A percentile compares a stretch with the other conserved stretches of the same genome.
Conservation (phyloP, 2,888 invertebrate genomes). For the Troglohyphantes excavatus region DNA sequence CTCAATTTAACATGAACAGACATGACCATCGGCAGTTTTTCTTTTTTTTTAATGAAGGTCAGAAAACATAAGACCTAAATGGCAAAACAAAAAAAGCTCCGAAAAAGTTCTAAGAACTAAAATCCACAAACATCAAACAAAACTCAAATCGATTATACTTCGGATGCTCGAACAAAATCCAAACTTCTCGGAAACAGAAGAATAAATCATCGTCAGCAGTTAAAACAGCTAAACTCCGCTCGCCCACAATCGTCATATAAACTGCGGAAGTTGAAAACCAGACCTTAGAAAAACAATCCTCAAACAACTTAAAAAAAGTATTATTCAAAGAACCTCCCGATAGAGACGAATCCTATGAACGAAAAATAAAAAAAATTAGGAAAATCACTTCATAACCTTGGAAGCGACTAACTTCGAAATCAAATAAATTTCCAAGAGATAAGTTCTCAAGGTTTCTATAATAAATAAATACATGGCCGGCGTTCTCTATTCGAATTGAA, state of each 20-base stretch:
- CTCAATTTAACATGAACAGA: no score
- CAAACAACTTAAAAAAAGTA: background rate
- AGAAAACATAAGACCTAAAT: no score
- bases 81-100: background rate
- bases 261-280: constrained; percentile 20
- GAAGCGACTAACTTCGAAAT: constrained; percentile 13
- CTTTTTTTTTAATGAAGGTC: no score
- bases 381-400: constrained; percentile 23
- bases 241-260: no score
- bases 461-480: constrained; percentile 35
- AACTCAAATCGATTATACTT: no score
- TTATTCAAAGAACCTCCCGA: background rate
- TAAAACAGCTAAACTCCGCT: background rate
- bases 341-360: background rate
- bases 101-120: background rate
- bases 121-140: background rate
- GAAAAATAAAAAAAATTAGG: background rate
- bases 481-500: no score
- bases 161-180: background rate
- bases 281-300: background rate
- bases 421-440: constrained; percentile 41
- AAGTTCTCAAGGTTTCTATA: constrained; percentile 31
- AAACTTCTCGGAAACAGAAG: background rate
- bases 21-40: no score
- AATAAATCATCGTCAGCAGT: background rate